phyloP scores from a whole-genome alignment of 2,888 invertebrate species.

The Cephus nigrinus region DNA sequence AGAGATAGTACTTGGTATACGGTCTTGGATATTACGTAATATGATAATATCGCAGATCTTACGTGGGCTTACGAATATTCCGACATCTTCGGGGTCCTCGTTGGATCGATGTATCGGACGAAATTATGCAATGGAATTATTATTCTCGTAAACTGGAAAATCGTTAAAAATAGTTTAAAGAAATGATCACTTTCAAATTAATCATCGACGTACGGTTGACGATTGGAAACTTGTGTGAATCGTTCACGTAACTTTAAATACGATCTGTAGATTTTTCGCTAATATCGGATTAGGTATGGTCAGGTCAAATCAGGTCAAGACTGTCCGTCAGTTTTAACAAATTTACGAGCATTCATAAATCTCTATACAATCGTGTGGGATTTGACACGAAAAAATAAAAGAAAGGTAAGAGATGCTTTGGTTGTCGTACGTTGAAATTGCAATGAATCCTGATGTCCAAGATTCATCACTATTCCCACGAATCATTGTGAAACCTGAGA shows the following conservation, averaged over 20 bases:
- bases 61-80: slow-evolving; percentile 4
- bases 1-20: slow-evolving; percentile 12
- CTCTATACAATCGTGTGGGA: not conserved
- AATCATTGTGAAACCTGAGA: not conserved
- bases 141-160: not conserved
- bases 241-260: not conserved
- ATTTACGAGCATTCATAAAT: not conserved
- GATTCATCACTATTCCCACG: not conserved
- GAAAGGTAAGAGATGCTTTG: no score
- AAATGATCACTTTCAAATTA: not conserved
- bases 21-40: slow-evolving; percentile 14
- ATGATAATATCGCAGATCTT: slow-evolving; percentile 22
- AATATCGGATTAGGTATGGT: not conserved
- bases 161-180: not conserved
- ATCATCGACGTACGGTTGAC: no score
- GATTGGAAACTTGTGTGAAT: not conserved
- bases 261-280: not conserved
- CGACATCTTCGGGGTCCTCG: not conserved
- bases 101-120: not conserved
- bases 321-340: not conserved
- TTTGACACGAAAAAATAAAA: no score
- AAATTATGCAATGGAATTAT: not conserved
- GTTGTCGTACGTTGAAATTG: not conserved
- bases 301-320: not conserved
- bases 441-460: not conserved